Conservation (phyloP, 2,113 vertebrate genomes). For the Mormyrus iriodes region DNA sequence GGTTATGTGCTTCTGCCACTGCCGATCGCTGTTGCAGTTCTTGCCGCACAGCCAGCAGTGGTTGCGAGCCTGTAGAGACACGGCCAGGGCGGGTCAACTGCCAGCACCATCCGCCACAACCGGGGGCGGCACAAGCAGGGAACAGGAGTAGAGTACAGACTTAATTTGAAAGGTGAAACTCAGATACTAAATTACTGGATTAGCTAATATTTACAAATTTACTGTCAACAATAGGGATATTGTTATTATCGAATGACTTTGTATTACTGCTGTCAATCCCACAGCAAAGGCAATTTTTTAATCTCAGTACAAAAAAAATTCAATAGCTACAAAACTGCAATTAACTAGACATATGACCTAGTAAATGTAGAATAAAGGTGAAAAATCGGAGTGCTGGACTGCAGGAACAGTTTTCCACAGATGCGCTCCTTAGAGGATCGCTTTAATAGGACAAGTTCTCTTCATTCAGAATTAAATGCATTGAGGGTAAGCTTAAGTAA, state of each 20-base stretch:
- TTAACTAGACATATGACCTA: neutral
- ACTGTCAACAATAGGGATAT: neutral
- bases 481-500: neutral
- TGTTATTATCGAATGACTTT: neutral
- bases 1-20: slow-evolving; percentile 97
- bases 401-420: neutral
- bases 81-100: neutral
- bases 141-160: neutral
- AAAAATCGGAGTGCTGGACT: neutral
- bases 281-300: neutral
- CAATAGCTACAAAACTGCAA: neutral
- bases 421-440: neutral
- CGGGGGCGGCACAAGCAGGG: neutral
- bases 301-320: neutral
- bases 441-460: neutral
- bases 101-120: neutral
- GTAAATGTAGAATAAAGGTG: neutral
- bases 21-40: slow-evolving; percentile 97
- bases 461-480: neutral
- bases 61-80: slow-evolving; percentile 76
- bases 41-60: slow-evolving; percentile 98
- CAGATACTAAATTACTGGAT: neutral
- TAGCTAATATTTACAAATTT: neutral
- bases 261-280: neutral
- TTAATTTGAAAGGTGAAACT: neutral